These are phyloP conservation scores for Andrena haemorrhoa DNA, from an alignment of 2,888 invertebrate species.

Conservation along the genomic window DNA sequence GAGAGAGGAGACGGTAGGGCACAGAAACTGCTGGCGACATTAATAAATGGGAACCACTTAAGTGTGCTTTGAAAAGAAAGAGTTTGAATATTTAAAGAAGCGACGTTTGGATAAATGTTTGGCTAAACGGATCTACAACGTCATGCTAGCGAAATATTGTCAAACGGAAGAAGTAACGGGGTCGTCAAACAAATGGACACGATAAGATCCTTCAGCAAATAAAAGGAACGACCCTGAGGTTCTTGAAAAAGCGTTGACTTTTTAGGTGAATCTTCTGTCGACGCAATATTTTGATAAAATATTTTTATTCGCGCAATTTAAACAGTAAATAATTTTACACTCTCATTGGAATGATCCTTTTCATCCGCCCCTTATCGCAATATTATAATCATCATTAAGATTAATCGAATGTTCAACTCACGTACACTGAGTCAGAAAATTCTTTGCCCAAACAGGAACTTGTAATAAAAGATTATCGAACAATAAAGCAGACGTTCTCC, in stretches of 20 bases:
- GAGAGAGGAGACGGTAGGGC: no score
- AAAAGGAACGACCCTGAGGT: background rate
- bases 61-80: background rate
- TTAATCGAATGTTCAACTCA: conserved; percentile 1
- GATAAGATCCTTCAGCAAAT: background rate
- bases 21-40: background rate
- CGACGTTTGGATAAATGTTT: background rate
- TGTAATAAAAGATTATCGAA: no score
- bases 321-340: no score
- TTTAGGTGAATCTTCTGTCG: no score
- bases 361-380: background rate
- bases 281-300: no score
- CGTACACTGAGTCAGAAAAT: no score
- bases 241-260: no score
- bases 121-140: background rate
- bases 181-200: background rate
- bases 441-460: no score
- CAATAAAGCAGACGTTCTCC: no score
- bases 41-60: background rate
- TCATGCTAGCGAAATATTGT: background rate
- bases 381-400: background rate
- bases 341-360: background rate
- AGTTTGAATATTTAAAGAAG: background rate
- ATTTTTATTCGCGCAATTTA: no score
- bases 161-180: background rate